Percentiles rank a stretch among this genome's conserved stretches.
phyloP scores from a whole-genome alignment of 2,888 invertebrate genomes.

The Mimumesa dahlbomi region DNA sequence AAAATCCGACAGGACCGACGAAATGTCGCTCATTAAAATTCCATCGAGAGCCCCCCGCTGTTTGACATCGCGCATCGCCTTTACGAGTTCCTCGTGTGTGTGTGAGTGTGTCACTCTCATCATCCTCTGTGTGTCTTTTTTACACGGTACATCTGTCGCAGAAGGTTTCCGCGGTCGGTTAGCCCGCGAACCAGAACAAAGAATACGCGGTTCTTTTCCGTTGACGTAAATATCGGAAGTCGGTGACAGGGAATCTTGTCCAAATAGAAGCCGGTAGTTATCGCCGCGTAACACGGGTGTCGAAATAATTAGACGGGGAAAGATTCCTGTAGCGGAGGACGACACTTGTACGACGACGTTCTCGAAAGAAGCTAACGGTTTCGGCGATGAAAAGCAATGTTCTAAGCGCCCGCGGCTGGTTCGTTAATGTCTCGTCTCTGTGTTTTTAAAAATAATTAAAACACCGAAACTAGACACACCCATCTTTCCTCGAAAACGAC shows the following conservation, averaged over 20 bases:
- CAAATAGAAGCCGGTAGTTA: constrained; percentile 46
- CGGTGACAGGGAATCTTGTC: constrained; percentile 42
- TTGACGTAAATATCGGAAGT: constrained; percentile 27
- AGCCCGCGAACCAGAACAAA: constrained; percentile 26
- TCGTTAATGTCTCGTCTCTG: no score
- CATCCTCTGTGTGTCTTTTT: constrained; percentile 44
- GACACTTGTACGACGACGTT: not conserved
- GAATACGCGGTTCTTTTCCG: constrained; percentile 34
- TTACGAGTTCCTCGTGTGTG: constrained; percentile 69
- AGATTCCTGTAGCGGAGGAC: constrained; percentile 4
- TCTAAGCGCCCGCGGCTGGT: constrained; percentile 21
- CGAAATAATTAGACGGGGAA: constrained; percentile 48
- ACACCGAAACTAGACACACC: no score
- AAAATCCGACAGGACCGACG: constrained; percentile 69
- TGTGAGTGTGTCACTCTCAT: constrained; percentile 55
- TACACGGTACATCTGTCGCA: constrained; percentile 54
- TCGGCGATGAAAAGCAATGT: constrained; percentile 3
- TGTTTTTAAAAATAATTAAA: no score
- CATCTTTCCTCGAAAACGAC: no score
- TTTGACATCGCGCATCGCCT: constrained; percentile 47
- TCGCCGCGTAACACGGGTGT: constrained; percentile 25
- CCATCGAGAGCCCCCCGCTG: constrained; percentile 63
- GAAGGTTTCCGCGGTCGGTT: constrained; percentile 10
- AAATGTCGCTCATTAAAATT: constrained; percentile 76
- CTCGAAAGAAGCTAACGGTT: constrained; percentile 11